These are phyloP conservation scores for Bicyclus anynana DNA, from an alignment of 1,140 invertebrate species.

Conservation along the genomic window DNA sequence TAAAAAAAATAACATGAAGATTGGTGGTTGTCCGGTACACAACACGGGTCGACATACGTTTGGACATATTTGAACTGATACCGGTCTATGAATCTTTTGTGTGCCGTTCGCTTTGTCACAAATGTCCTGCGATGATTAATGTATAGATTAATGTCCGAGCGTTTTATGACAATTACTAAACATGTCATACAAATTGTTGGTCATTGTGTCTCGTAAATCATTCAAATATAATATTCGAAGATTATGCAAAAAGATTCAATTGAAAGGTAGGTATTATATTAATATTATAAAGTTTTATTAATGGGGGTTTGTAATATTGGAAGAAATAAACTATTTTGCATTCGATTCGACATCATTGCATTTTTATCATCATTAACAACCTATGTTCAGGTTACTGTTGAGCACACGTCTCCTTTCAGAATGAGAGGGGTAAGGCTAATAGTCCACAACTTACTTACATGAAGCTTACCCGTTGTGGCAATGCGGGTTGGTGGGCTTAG, in stretches of 20 bases:
- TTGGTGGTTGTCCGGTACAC: not conserved
- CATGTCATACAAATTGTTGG: not conserved
- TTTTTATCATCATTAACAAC: no score
- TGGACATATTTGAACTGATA: not conserved
- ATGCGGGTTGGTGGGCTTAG: no score
- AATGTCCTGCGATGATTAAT: not conserved
- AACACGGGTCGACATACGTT: not conserved
- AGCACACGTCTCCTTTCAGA: no score
- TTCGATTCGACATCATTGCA: no score
- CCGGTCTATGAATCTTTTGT: not conserved
- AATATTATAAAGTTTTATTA: no score
- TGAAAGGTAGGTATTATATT: not conserved
- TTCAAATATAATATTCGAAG: not conserved
- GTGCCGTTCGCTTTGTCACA: not conserved
- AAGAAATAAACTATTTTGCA: no score
- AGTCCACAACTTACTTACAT: no score
- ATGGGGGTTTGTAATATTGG: no score
- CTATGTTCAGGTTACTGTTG: no score
- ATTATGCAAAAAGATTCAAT: not conserved
- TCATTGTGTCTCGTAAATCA: constrained; percentile 1
- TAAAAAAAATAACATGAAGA: no score
- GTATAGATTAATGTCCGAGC: not conserved
- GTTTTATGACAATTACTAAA: constrained; percentile 1
- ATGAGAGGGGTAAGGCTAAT: no score
- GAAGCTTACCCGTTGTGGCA: no score